These are phyloP conservation scores for Wasmannia auropunctata DNA, from an alignment of 1,140 invertebrate species.

Conservation along the genomic window DNA sequence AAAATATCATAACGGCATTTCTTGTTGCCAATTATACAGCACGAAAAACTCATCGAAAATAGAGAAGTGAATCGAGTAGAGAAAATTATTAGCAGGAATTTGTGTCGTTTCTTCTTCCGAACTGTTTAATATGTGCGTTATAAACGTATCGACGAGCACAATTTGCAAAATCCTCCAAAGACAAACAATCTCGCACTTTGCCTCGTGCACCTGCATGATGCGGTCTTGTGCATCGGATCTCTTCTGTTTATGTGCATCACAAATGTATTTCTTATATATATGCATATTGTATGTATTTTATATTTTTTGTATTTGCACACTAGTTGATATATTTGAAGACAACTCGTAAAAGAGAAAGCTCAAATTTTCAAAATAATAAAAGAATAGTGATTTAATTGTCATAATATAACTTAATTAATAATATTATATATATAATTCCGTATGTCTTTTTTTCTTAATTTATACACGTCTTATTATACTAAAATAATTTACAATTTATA, in stretches of 20 bases:
- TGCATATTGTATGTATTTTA: constrained; percentile 33
- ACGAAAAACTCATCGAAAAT: constrained; percentile 30
- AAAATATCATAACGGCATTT: constrained; percentile 13
- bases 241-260: constrained; percentile 41
- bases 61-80: constrained; percentile 52
- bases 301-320: constrained; percentile 34
- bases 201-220: constrained; percentile 78
- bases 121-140: constrained; percentile 55
- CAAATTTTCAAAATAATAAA: not conserved
- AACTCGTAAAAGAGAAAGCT: not conserved
- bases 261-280: constrained; percentile 30
- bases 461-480: not conserved
- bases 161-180: constrained; percentile 55
- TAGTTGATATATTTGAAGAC: not conserved
- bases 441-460: not conserved
- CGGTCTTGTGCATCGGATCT: constrained; percentile 62
- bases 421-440: not conserved
- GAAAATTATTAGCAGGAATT: constrained; percentile 30
- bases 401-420: not conserved
- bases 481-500: not conserved
- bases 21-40: constrained; percentile 19
- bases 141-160: constrained; percentile 68
- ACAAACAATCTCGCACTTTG: constrained; percentile 69
- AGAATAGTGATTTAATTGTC: not conserved
- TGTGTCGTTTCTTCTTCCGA: constrained; percentile 21